These are phyloP conservation scores for Acrobasis suavella DNA, from an alignment of 2,888 invertebrate species.

Conservation along the genomic window DNA sequence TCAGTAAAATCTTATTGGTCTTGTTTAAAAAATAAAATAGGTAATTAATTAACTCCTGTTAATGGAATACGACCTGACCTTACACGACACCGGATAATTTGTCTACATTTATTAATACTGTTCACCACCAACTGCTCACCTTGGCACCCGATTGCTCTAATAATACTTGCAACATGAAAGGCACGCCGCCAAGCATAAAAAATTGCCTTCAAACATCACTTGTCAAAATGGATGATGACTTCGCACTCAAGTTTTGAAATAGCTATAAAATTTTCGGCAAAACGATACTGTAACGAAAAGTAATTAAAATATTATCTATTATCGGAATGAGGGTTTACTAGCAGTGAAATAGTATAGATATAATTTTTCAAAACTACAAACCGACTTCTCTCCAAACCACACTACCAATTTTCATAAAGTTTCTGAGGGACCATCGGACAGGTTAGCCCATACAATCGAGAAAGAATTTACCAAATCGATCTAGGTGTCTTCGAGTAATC, in stretches of 20 bases:
- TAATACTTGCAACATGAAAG: conserved; percentile 34
- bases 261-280: background rate
- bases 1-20: no score
- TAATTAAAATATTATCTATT: background rate
- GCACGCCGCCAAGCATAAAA: conserved; percentile 34
- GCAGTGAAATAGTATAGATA: no score
- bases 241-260: background rate
- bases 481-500: no score
- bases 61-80: conserved; percentile 24
- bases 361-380: no score
- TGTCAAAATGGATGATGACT: background rate
- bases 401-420: no score
- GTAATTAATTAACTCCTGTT: background rate
- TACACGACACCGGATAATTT: conserved; percentile 26
- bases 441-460: no score
- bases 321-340: background rate
- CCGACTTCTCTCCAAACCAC: no score
- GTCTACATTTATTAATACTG: conserved; percentile 33
- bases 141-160: conserved; percentile 40
- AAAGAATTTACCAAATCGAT: no score
- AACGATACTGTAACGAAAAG: background rate
- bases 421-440: no score
- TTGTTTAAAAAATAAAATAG: background rate
- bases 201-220: conserved; percentile 29
- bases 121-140: conserved; percentile 34